Base-by-base conservation (phyloP, 2,113 vertebrate genomes). In the Dicrurus megarhynchus region DNA sequence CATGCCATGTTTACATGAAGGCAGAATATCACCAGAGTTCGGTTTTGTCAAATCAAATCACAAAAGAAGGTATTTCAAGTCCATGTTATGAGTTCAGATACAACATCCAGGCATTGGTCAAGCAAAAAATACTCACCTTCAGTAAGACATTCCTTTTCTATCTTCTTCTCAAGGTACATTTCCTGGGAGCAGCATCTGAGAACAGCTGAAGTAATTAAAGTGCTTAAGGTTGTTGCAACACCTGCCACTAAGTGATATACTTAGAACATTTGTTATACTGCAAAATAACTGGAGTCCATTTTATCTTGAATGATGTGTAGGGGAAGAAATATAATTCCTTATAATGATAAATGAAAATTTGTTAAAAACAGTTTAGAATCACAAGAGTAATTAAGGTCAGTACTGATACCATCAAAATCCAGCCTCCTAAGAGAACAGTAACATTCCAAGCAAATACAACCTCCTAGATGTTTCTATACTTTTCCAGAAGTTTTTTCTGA, bases 401-500 rank as follows among this genome's bases (percentile, higher is more conserved):
- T 76, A 53, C 30, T 39, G 16, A 84, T 22, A 82, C 11, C 13
- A 81, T 27, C 75, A 88, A 91, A 96, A 93, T 15, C 30, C 77
- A 91, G 60, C 9, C 77, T 42, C 71, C 42, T 50, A 61, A 73
- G 27, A 80, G 46, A 81, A 37, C 47, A 89, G 33, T 6, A 35
- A 79, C 17, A 11, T 93, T 81, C 52, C 81, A 87, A 85, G 82
- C 33, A 87, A 86, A 80, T 35, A 89, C 26, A 60, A 69, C n/a
- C 32, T 73, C 55, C 76, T 76, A 78, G 44, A 85, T 83, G 85
- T 73, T 73, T 77, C 26, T 93, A 61, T 53, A 28, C 37, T 93
- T 95, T 93, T 65, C 35, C 24, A 80, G 37, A 41, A 15, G 3
- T 65, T 71, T 84, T 87, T 89, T 52, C 39, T 47, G 32, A 39